Evolutionary conservation across 2,888 invertebrate genomes (phyloP), one percentile per base, ranked within the genome.

Genomic region (Cylloceria caligata): DNA sequence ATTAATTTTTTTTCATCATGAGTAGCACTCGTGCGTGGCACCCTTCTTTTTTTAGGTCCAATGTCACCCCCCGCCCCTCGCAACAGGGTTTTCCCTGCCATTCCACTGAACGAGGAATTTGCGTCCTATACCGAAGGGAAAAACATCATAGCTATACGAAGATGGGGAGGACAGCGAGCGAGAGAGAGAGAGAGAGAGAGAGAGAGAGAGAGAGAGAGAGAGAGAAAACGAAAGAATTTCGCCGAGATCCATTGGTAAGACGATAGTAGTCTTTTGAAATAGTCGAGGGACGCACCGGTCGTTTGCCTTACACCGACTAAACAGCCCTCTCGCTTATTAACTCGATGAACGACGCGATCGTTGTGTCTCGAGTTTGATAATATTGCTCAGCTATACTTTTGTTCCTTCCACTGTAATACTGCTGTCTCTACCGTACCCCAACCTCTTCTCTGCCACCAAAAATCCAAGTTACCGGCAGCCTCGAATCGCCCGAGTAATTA

Each of bases 1-100:
- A 92, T 92, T 92, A 91, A 92, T 92, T 92, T 92, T 80, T 74
- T 91, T 92, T 89, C 91, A 91, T 92, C 88, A 90, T 86, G 87
- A 90, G 86, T 87, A 88, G 87, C 91, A 91, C 90, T 92, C 92
- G 92, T 92, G 92, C 92, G 91, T 92, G 88, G 87, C 89, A 87
- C 91, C 91, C 90, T 88, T 79, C 80, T 72, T 69, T 68, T 45
- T 75, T 30, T 27, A 27, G 75, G 16, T 39, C 21, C 71, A 67
- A 82, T 73, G 68, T 65, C 52, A 69, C 2, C 65, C 65, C 62
- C 67, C 65, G 30, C 80, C 45, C 76, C 57, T 49, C 65, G 65
- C 77, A 30, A 30, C 57, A 16, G 24, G 49, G 65, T 78, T 76
- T 67, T 45, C 68, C 57, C 45, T 65, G 68, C 64, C 68, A 55